Evolutionary conservation across 2,888 invertebrate genomes (phyloP).

Genomic region (Drosophila formosana): DNA sequence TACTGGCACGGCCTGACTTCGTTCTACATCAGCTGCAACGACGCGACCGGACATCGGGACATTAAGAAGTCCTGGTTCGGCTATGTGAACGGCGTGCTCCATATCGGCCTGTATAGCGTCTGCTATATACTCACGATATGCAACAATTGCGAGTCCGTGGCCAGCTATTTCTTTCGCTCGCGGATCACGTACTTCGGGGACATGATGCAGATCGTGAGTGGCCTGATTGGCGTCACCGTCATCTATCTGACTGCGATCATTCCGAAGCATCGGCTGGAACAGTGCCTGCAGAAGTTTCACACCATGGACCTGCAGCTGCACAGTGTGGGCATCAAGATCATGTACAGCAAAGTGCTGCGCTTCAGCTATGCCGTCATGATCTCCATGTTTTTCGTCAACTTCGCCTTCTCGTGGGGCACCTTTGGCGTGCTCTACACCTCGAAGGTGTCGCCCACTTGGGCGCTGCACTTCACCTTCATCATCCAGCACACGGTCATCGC

Average conservation of each 20-base stretch:
- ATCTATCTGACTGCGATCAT: conserved; percentile 81
- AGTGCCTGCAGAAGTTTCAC: conserved; percentile 74
- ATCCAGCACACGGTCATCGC: conserved; percentile 82
- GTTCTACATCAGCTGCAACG: conserved; percentile 70
- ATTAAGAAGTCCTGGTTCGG: conserved; percentile 79
- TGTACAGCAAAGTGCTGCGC: conserved; percentile 82
- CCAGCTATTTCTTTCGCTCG: conserved; percentile 83
- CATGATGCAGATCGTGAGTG: conserved; percentile 81
- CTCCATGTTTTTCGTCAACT: conserved; percentile 71
- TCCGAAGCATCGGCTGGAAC: conserved; percentile 78
- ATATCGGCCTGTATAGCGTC: conserved; percentile 68
- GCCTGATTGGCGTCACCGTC: conserved; percentile 82
- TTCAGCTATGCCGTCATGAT: conserved; percentile 75
- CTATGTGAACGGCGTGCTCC: conserved; percentile 76
- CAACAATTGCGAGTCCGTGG: conserved; percentile 82
- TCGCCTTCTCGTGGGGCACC: conserved; percentile 75
- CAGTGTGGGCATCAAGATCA: conserved; percentile 81
- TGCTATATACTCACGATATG: conserved; percentile 80
- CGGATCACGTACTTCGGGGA: conserved; percentile 83
- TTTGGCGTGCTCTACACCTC: conserved; percentile 76
- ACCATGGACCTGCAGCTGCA: conserved; percentile 78
- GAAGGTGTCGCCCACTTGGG: conserved; percentile 67
- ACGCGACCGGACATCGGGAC: conserved; percentile 55
- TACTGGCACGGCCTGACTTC: conserved; percentile 82
- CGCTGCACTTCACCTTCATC: conserved; percentile 81